phyloP scores from a whole-genome alignment of 1,140 invertebrate species.

The Phthorimaea operculella region DNA sequence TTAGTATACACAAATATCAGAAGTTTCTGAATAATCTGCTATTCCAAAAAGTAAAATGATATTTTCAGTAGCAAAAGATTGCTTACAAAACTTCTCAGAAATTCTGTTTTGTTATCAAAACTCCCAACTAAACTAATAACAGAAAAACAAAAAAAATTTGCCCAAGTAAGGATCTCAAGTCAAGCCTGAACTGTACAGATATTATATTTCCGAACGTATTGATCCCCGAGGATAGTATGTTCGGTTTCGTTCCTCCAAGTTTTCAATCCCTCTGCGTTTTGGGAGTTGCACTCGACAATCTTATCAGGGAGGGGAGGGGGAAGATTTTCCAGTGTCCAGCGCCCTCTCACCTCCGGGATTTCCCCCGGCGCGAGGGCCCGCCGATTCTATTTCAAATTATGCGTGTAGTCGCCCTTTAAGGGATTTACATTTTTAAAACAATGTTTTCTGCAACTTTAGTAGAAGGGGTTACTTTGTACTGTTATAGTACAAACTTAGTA shows the following conservation, averaged over 20 bases:
- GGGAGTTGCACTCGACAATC: slow-evolving; percentile 65
- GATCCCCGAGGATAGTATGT: slow-evolving; percentile 56
- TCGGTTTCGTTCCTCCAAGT: slow-evolving; percentile 61
- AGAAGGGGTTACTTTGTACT: background rate
- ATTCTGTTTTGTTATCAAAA: background rate
- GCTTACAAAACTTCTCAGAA: background rate
- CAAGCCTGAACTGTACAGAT: slow-evolving; percentile 45
- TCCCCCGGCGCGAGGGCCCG: slow-evolving; percentile 42
- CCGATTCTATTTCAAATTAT: slow-evolving; percentile 60
- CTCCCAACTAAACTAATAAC: slow-evolving; percentile 28
- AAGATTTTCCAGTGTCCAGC: slow-evolving; percentile 62
- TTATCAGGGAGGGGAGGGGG: slow-evolving; percentile 50
- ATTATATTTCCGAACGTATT: slow-evolving; percentile 63
- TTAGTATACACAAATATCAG: no score
- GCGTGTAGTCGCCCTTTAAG: slow-evolving; percentile 32
- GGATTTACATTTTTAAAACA: slow-evolving; percentile 25
- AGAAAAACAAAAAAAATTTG: slow-evolving; percentile 34
- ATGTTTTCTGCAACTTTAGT: background rate
- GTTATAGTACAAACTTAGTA: no score
- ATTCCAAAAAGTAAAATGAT: no score
- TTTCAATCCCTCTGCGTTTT: slow-evolving; percentile 62
- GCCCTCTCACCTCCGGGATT: slow-evolving; percentile 58
- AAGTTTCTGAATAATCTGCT: no score
- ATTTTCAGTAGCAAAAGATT: no score
- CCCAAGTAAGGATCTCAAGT: slow-evolving; percentile 32